Evolutionary conservation across 92 coral and sea anemone species (phyloP).

Genomic region (Zoanthus sansibaricus): DNA sequence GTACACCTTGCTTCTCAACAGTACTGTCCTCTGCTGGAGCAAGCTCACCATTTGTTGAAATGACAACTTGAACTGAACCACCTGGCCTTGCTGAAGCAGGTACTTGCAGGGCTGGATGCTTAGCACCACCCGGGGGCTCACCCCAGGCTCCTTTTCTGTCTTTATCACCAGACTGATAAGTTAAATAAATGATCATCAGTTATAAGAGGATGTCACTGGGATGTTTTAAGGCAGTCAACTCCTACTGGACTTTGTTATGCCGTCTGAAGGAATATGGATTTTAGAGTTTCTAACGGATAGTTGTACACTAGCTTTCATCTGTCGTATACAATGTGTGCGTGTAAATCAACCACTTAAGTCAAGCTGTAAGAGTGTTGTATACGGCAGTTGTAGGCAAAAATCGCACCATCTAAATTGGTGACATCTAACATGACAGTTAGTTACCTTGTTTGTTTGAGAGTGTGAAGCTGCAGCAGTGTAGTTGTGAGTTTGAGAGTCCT

Average conservation of each 20-base stretch:
- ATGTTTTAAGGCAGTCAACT: no score
- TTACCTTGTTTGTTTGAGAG: slow-evolving; percentile 87
- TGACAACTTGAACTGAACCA: slow-evolving; percentile 97
- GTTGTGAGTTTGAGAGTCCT: slow-evolving; percentile 44
- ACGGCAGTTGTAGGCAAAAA: no score
- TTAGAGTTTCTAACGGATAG: no score
- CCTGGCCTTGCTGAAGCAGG: slow-evolving; percentile 83
- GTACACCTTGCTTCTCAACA: slow-evolving; percentile 75
- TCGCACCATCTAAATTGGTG: no score
- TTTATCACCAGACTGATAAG: slow-evolving; percentile 74
- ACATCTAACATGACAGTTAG: no score
- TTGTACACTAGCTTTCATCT: no score
- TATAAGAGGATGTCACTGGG: no score
- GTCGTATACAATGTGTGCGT: no score
- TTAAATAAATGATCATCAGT: neutral
- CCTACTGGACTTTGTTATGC: no score
- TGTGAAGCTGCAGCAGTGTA: slow-evolving; percentile 66
- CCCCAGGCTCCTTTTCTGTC: slow-evolving; percentile 96
- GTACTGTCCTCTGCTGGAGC: slow-evolving; percentile 81
- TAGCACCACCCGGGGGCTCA: slow-evolving; percentile 73
- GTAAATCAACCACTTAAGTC: no score
- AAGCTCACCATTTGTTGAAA: slow-evolving; percentile 97
- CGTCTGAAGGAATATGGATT: no score
- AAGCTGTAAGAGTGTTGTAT: no score
- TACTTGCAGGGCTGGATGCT: slow-evolving; percentile 79